These are phyloP conservation scores for Odontamblyopus lacepedii DNA, from an alignment of 2,797 vertebrate genomes.

Conservation along the genomic window DNA sequence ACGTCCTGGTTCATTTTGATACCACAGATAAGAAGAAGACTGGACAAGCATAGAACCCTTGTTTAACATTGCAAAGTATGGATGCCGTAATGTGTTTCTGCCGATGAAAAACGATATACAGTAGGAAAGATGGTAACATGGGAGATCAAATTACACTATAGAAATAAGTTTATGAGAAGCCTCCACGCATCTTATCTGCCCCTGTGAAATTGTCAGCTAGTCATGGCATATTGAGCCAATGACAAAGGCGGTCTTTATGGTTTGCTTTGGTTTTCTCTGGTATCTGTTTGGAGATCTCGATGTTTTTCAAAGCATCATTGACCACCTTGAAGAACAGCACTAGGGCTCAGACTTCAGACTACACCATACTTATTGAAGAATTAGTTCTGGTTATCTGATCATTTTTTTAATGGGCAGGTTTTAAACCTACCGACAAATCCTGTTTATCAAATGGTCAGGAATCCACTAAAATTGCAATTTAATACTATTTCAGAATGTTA, in stretches of 20 bases:
- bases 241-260: constrained; percentile 78
- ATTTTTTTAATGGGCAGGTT: background rate
- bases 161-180: constrained; percentile 65
- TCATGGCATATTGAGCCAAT: constrained; percentile 79
- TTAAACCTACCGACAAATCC: background rate
- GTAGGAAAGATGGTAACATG: constrained; percentile 62
- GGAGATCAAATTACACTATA: constrained; percentile 69
- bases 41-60: constrained; percentile 48
- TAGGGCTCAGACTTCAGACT: constrained; percentile 37
- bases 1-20: constrained; percentile 65
- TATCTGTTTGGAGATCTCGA: constrained; percentile 64
- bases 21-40: constrained; percentile 54
- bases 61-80: constrained; percentile 37
- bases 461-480: background rate
- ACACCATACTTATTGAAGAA: constrained; percentile 39
- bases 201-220: constrained; percentile 73
- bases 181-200: constrained; percentile 73
- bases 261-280: constrained; percentile 42
- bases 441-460: background rate
- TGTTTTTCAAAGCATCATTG: constrained; percentile 72
- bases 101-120: constrained; percentile 52
- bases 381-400: constrained; percentile 28
- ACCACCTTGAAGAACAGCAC: constrained; percentile 59
- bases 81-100: constrained; percentile 54
- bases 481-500: background rate